Evolutionary conservation across 2,113 vertebrate genomes (phyloP).

Genomic region (Jaculus jaculus): DNA sequence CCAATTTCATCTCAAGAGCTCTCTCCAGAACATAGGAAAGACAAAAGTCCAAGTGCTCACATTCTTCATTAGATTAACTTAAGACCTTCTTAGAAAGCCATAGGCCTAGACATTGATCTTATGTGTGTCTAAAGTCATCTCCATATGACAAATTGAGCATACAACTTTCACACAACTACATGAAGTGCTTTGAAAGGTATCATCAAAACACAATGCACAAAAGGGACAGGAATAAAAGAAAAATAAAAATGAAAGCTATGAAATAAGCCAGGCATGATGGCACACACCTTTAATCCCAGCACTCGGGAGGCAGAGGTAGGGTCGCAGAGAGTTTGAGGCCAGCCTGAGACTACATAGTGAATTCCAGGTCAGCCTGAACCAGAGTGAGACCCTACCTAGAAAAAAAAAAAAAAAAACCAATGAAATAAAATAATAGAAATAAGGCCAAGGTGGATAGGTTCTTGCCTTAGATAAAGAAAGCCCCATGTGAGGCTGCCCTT

Average conservation of each 20-base stretch:
- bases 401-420: not conserved
- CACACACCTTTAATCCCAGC: too few relatives aligned
- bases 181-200: not conserved
- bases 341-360: too few relatives aligned
- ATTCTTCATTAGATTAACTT: not conserved
- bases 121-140: not conserved
- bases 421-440: not conserved
- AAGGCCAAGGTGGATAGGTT: not conserved
- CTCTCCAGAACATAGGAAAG: not conserved
- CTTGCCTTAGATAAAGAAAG: not conserved
- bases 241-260: not conserved
- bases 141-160: not conserved
- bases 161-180: not conserved
- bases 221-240: not conserved
- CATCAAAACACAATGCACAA: conserved; percentile 31
- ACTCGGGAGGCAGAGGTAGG: too few relatives aligned
- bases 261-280: too few relatives aligned
- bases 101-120: not conserved
- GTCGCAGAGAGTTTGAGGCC: too few relatives aligned
- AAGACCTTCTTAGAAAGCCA: not conserved
- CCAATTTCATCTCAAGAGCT: not conserved
- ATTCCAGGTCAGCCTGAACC: too few relatives aligned
- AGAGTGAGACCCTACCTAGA: too few relatives aligned
- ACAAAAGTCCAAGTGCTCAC: not conserved
- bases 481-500: rapidly evolving